phyloP scores from a whole-genome alignment of 2,113 vertebrate species.

The Machaerirhynchus nigripectus region DNA sequence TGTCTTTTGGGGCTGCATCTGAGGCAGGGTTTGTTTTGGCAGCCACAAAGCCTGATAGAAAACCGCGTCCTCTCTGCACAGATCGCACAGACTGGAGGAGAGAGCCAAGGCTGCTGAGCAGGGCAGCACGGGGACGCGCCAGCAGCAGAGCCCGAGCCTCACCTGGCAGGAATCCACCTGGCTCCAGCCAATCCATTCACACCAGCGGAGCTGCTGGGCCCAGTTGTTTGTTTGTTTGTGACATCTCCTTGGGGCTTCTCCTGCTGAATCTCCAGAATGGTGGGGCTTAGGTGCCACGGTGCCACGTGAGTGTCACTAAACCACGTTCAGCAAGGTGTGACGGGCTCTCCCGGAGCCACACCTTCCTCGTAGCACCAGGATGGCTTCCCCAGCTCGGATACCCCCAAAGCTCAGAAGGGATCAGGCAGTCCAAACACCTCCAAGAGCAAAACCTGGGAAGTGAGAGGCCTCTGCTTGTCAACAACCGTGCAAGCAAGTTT shows the following conservation, averaged over 20 bases:
- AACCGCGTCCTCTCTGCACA: not conserved
- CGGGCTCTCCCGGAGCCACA: not conserved
- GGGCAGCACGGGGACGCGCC: not conserved
- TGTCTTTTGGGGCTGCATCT: slow-evolving; percentile 9
- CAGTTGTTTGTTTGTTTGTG: not conserved
- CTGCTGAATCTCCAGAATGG: not conserved
- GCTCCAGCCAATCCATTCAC: not conserved
- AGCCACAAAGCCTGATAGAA: not conserved
- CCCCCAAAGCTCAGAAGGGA: not conserved
- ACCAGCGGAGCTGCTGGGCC: not conserved
- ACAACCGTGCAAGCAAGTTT: not conserved
- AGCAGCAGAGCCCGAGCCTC: not conserved
- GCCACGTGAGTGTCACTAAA: not conserved
- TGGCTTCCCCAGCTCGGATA: not conserved
- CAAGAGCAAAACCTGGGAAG: not conserved
- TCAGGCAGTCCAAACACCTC: not conserved
- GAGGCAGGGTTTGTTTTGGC: slow-evolving; percentile 18
- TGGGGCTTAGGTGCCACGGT: not conserved
- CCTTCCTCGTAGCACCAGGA: not conserved
- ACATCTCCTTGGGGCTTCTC: not conserved
- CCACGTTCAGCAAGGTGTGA: not conserved
- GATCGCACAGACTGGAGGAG: not conserved
- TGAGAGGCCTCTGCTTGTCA: not conserved
- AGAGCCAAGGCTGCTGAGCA: not conserved
- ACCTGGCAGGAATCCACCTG: not conserved